Evolutionary conservation across 2,797 vertebrate species (phyloP).

Genomic region (Stomatorhinus walkeri): DNA sequence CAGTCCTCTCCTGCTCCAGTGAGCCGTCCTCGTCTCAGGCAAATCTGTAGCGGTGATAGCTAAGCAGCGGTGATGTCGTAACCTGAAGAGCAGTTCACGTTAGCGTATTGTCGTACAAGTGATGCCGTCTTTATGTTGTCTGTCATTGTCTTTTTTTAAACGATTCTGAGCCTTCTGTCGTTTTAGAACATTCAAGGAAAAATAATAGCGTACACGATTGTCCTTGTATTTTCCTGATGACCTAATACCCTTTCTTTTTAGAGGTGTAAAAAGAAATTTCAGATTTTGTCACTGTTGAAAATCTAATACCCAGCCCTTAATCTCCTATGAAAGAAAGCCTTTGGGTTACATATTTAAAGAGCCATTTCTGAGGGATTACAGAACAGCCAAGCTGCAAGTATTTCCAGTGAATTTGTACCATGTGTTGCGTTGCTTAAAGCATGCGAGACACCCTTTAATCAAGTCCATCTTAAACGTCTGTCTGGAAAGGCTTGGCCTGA

Average conservation of each 20-base stretch:
- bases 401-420: slow-evolving; percentile 17
- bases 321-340: slow-evolving; percentile 23
- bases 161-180: background rate
- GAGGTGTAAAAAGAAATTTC: background rate
- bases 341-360: slow-evolving; percentile 23
- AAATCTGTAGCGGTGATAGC: background rate
- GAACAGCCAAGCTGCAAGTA: slow-evolving; percentile 7
- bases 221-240: background rate
- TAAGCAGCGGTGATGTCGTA: background rate
- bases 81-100: background rate
- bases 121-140: background rate
- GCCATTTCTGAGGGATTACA: slow-evolving; percentile 26
- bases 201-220: background rate
- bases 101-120: background rate
- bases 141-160: background rate
- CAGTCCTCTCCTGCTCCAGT: slow-evolving; percentile 7
- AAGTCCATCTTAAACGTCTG: slow-evolving; percentile 10
- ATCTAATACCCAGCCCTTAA: slow-evolving; percentile 24
- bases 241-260: background rate
- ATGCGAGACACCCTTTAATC: slow-evolving; percentile 13
- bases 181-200: background rate
- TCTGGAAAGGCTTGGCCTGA: background rate
- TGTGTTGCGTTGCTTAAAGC: slow-evolving; percentile 14
- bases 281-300: slow-evolving; percentile 14
- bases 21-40: background rate